Evolutionary conservation across 2,797 vertebrate species (phyloP).

Genomic region (Parotocinclus haroldoi): DNA sequence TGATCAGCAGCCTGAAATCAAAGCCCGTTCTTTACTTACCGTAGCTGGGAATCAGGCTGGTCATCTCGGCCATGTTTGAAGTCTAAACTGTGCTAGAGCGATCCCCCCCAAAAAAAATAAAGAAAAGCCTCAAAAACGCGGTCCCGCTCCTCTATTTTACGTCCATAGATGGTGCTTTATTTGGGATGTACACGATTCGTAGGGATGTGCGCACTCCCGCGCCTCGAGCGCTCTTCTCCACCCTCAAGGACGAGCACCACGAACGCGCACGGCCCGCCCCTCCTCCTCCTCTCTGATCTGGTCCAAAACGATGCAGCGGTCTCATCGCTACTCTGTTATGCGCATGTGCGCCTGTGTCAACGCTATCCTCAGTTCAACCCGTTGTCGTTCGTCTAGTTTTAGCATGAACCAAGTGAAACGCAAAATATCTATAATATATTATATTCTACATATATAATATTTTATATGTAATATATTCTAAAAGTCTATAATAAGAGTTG

Average conservation of each 20-base stretch:
- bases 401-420: no score
- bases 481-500: no score
- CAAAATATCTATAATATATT: no score
- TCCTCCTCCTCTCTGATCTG: conserved; percentile 31
- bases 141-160: conserved; percentile 41
- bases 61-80: conserved; percentile 56
- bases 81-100: conserved; percentile 26
- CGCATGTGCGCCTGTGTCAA: not conserved
- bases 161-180: conserved; percentile 47
- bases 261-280: conserved; percentile 13
- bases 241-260: conserved; percentile 32
- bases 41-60: conserved; percentile 52
- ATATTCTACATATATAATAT: no score
- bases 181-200: conserved; percentile 2
- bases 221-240: conserved; percentile 25
- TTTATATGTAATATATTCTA: no score
- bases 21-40: conserved; percentile 44
- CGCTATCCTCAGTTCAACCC: no score
- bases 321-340: not conserved
- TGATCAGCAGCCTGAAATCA: conserved; percentile 9
- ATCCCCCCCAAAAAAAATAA: conserved; percentile 34
- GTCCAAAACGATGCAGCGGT: conserved; percentile 12
- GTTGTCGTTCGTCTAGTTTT: no score
- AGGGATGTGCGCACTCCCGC: conserved; percentile 24
- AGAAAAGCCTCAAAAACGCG: not conserved